Base-by-base conservation (phyloP, 2,113 vertebrate genomes). In the Hiodon tergisus region DNA sequence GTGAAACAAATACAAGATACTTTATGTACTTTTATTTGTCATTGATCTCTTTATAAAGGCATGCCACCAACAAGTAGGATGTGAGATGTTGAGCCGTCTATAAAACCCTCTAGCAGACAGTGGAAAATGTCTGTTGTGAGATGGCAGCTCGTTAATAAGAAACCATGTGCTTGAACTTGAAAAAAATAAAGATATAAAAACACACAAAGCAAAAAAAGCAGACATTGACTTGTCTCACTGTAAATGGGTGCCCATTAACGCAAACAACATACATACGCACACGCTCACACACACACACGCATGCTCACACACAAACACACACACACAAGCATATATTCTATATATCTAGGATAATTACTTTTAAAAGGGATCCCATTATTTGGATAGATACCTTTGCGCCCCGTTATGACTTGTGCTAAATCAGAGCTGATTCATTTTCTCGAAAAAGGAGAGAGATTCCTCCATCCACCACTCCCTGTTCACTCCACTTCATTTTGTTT, bases 301-400 rank as follows among this genome's bases (percentile, higher is more conserved):
- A 13, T 68, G 14, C 63, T 9, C 31, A 13, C 2, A 10, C 4
- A 50, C 47, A 17, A 16, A 50, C 74, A 50, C 68, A 5, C 6
- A 17, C 53, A 69, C 51, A 48, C 31, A 16, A 47, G 50, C 9
- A 59, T 13, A 8, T 59, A 11, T 59, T 59, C 14, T 50, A 51
- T 58, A 17, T 17, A 61, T 53, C 53, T 13, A 62, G 69, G 60
- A 48, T 76, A 76, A 76, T 77, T 71, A 72, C 53, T 31, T 47
- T 67, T 60, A 71, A 77, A 65, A 51, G 53, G 17, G 50, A 66
- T 59, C 53, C 69, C 59, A 77, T 72, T 77, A 53, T 53, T 52
- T 71, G 59, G 76, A 72, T 72, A 69, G 54, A 67, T 77, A 66
- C 62, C 69, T 31, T 47, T 58, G 70, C 72, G 62, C 61, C 55